Base-by-base conservation (phyloP, 1,140 invertebrate genomes). In the Euwallacea similis region DNA sequence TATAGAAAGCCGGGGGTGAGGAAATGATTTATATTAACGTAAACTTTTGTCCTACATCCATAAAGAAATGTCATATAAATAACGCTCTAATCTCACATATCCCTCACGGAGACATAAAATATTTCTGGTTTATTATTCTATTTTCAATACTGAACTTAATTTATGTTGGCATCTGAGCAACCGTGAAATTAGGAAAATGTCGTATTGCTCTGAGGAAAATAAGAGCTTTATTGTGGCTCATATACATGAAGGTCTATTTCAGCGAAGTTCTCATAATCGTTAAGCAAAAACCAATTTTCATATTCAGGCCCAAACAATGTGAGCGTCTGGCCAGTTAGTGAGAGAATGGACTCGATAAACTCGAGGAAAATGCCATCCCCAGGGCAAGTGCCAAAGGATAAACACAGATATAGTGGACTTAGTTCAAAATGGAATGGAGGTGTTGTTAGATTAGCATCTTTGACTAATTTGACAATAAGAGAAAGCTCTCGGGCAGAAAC, bases 1-100 rank as follows among this genome's bases (percentile, higher is more conserved):
- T 67, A 67, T 46, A 69, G 55, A 63, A 55, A 55, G 44, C 47
- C 7, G 16, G 61, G 21, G 67, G 59, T 47, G 67, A 42, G 33
- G 63, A 69, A 50, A 59, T 69, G 67, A 69, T 69, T 69, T 69
- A 69, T 69, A 56, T 21, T 33, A 63, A 71, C 69, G 63, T 66
- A 62, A 62, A 61, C 63, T 71, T 71, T 71, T 56, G 66, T 44
- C 53, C 66, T 59, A 60, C 69, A 61, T 53, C 44, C 62, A 71
- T 71, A 71, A 66, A 66, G 46, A 66, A 60, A 66, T 62, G 69
- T 42, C 55, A 60, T 66, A 66, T 66, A 66, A 71, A 64, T 65
- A 71, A 65, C 69, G 62, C 47, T 71, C 55, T 66, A 64, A 60
- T 60, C 61, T 71, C 21, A 33, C 60, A 46, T 67, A 67, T 67